A percentile compares a stretch with the other conserved stretches of the same genome.
These are phyloP conservation scores for Ornithoptera priamus DNA, from an alignment of 2,888 invertebrate genomes.

Conservation along the genomic window DNA sequence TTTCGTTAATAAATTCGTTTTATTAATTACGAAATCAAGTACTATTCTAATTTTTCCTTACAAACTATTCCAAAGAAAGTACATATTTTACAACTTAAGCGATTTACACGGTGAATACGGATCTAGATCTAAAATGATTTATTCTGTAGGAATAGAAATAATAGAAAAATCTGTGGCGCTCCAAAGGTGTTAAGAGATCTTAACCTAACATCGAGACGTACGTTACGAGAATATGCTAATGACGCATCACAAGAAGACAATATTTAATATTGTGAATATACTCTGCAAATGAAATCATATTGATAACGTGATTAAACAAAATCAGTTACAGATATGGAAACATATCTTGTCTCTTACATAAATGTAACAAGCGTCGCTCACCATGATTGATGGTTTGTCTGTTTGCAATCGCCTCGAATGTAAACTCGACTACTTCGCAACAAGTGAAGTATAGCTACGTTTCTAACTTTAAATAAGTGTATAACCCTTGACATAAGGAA, in stretches of 20 bases:
- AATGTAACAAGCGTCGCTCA: slow-evolving; percentile 7
- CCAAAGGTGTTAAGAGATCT: too few species aligned
- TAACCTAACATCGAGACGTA: slow-evolving; percentile 35
- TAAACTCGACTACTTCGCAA: background rate
- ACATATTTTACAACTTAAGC: too few species aligned
- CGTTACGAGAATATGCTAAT: slow-evolving; percentile 56
- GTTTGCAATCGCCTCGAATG: background rate
- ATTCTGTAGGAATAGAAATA: too few species aligned
- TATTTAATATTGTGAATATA: slow-evolving; percentile 45
- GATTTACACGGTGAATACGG: too few species aligned
- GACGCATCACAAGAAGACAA: slow-evolving; percentile 57
- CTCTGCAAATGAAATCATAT: slow-evolving; percentile 41
- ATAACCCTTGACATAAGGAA: background rate
- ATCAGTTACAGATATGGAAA: slow-evolving; percentile 5
- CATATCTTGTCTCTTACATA: slow-evolving; percentile 3
- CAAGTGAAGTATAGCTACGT: background rate
- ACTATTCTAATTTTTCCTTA: too few species aligned
- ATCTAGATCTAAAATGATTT: too few species aligned
- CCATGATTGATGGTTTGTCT: slow-evolving; percentile 17
- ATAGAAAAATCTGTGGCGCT: too few species aligned
- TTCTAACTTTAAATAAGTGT: background rate
- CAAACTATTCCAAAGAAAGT: too few species aligned
- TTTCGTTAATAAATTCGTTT: too few species aligned
- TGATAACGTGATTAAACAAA: slow-evolving; percentile 27
- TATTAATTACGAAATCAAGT: too few species aligned